phyloP scores from a whole-genome alignment of 2,113 vertebrate species.

The Ramphastos sulfuratus region DNA sequence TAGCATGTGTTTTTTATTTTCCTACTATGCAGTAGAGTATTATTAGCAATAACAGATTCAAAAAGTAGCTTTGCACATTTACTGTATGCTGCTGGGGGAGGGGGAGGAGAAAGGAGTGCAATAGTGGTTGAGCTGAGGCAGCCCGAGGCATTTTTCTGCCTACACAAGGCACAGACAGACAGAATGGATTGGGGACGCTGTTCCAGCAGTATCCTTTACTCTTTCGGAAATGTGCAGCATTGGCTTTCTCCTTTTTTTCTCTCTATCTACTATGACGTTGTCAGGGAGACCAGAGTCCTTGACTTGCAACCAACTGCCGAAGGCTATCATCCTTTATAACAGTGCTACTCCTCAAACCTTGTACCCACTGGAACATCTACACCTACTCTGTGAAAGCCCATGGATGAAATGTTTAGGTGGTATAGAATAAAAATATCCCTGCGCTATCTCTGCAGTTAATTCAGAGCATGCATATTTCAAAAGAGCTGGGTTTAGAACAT shows the following conservation, averaged over 20 bases:
- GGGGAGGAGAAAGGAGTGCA: slow-evolving; percentile 11
- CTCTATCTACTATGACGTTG: background rate
- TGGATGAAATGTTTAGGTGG: background rate
- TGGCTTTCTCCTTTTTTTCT: slow-evolving; percentile 30
- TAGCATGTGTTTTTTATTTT: background rate
- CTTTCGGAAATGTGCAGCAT: slow-evolving; percentile 23
- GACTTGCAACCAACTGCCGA: background rate
- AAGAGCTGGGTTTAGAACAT: background rate
- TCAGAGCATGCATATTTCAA: background rate
- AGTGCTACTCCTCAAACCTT: background rate
- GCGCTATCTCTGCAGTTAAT: background rate
- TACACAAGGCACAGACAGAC: slow-evolving; percentile 47
- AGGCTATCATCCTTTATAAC: background rate
- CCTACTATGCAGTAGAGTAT: slow-evolving; percentile 2
- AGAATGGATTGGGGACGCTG: slow-evolving; percentile 27
- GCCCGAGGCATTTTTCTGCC: slow-evolving; percentile 62
- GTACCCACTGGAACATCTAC: background rate
- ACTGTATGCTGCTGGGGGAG: slow-evolving; percentile 12
- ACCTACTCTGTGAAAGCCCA: background rate
- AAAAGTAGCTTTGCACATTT: slow-evolving; percentile 30
- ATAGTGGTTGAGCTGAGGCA: slow-evolving; percentile 41
- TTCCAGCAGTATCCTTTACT: slow-evolving; percentile 50
- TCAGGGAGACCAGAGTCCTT: background rate
- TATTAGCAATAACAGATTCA: slow-evolving; percentile 38
- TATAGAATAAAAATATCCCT: background rate